phyloP scores from a whole-genome alignment of 2,113 vertebrate species.

The Turdus rufiventris region DNA sequence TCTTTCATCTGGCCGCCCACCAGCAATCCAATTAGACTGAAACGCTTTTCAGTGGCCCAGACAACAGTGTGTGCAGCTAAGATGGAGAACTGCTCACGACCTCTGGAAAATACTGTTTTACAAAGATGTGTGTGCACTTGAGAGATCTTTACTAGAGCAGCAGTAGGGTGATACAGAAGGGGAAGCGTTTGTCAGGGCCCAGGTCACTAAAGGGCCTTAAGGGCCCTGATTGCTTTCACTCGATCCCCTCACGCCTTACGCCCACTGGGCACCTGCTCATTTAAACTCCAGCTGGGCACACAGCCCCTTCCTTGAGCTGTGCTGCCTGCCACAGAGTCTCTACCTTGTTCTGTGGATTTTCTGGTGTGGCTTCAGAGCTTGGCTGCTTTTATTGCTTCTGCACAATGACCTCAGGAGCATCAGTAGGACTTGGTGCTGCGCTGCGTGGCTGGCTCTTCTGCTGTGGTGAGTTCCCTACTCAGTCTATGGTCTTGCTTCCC shows the following conservation, averaged over 20 bases:
- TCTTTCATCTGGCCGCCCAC: background rate
- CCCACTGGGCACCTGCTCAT: background rate
- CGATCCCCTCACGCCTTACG: background rate
- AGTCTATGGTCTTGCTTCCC: background rate
- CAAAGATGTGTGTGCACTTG: background rate
- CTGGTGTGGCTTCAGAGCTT: background rate
- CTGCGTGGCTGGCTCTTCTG: background rate
- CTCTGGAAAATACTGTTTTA: background rate
- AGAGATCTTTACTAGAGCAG: background rate
- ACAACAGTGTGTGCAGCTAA: background rate
- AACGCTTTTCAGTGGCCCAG: background rate
- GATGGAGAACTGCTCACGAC: background rate
- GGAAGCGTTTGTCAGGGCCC: background rate
- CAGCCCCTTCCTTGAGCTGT: fast-evolving
- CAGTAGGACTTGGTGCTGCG: fast-evolving
- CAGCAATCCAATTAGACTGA: background rate
- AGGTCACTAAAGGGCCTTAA: background rate
- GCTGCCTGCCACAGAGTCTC: fast-evolving
- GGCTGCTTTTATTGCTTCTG: background rate
- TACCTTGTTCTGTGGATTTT: background rate
- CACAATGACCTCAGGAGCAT: fast-evolving
- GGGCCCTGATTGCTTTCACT: background rate
- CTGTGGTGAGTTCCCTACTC: background rate
- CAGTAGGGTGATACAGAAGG: background rate
- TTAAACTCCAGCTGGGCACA: fast-evolving